Base-by-base conservation (phyloP, 1,140 invertebrate species). In the Telenomus remus region DNA sequence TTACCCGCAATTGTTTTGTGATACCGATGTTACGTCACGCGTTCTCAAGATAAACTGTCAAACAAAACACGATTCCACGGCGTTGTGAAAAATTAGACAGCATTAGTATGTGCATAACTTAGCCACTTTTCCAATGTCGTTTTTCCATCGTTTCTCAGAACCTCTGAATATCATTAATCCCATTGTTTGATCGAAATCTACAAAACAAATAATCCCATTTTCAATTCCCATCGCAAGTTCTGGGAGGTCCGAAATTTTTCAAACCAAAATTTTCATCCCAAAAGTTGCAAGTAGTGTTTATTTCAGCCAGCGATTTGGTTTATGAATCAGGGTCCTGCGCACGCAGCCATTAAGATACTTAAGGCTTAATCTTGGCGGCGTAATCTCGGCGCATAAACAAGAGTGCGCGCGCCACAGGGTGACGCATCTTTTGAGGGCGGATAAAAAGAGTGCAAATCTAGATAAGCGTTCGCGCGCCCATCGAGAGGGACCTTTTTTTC, bases 381-480 rank as follows among this genome's bases (percentile, higher is more conserved):
- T 64, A 63, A 72, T 72, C 69, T 72, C 60, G 33, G 60, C 53
- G 69, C 60, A 72, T 72, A 72, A 72, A 64, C 60, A 72, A 64
- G 54, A 47, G 33, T 27, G 34, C 33, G 68, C 59, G 50, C 54
- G 56, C 69, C 14, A 1, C 68, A 57, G 34, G 46, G 48, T 60
- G 55, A 73, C 61, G 54, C 42, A 55, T 35, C 44, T 63, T 56
- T 44, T 13, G 47, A 27, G 27, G 11, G 15, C 27, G 55, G 55
- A 60, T 60, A 69, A 48, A 14, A n/a, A n/a, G n/a, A 27, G 19
- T 27, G 43, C 42, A 34, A 47, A 69, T 53, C 34, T 7, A 51
- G 65, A 69, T 69, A 69, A 60, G 53, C 59, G 49, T 49, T 33
- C 6, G n/a, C 12, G n/a, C 35, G 59, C 44, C 14, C 16, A 50